Base-by-base conservation (phyloP, 2,888 invertebrate genomes). In the Gastracanthus pulcherrimus region DNA sequence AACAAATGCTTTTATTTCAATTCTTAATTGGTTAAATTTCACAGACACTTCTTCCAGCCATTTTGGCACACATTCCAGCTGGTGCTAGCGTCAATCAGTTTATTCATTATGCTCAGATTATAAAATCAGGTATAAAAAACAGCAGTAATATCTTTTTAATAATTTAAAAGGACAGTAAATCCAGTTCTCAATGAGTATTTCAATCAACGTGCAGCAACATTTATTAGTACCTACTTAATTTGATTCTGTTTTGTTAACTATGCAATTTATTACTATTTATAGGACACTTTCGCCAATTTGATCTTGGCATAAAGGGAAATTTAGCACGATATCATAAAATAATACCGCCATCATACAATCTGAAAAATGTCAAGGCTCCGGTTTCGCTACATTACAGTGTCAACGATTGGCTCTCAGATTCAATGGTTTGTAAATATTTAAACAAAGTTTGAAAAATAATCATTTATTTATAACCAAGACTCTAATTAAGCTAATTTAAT, bases 21-120 rank as follows among this genome's bases (percentile, higher is more conserved):
- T 45, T 36, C 23, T 71, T 29, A 64, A 13, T 36, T 23, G 75
- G 71, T 77, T 26, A 55, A 51, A 81, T 23, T 34, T 89, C 89
- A 95, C n/a, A n/a, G 94, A 94, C 94, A 2, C 93, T 95, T 92
- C 85, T 96, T 34, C 95, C 96, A 0, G 94, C 95, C 0, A 94
- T 95, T 77, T 86, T 95, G 6, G 94, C 93, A 0, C 95, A 95
- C 85, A 90, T 93, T 0, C 96, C 96, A 0, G 95, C 96, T 1
- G 96, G 96, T 4, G 92, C 94, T 0, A 93, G 96, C 0, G 93
- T 94, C 0, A 93, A 94, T 86, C 96, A 96, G 89, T 89, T 96
- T 7, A 92, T 94, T 4, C 97, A 97, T 89, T 97, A 94, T 87
- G 94, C 92, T 0, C 97, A 97, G 91, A 92, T 94, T 29, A 93